Evolutionary conservation across 2,797 vertebrate genomes (phyloP).

Genomic region (Eremophila alpestris): DNA sequence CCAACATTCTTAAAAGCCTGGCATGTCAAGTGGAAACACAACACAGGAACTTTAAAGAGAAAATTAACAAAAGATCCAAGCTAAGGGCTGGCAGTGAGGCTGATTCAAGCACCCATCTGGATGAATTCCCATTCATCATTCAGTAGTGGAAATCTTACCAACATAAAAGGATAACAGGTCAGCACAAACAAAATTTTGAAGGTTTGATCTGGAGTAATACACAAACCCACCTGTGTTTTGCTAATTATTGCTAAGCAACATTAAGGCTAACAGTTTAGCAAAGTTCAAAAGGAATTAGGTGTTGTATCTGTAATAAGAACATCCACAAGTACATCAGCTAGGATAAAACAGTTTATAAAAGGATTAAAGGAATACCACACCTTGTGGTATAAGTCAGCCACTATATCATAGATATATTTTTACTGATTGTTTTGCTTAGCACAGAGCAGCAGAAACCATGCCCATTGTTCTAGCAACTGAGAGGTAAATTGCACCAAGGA

Average conservation of each 20-base stretch:
- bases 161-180: not conserved
- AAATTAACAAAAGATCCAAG: not conserved
- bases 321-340: slow-evolving; percentile 26
- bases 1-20: not conserved
- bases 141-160: not conserved
- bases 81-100: not conserved
- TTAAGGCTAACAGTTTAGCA: not conserved
- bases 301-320: not conserved
- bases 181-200: not conserved
- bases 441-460: not conserved
- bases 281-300: slow-evolving; percentile 7
- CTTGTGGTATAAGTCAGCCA: not conserved
- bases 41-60: not conserved
- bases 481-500: not conserved
- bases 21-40: not conserved
- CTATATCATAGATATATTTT: not conserved
- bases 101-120: rapidly evolving
- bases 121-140: not conserved
- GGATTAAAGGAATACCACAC: slow-evolving; percentile 29
- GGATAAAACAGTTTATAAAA: slow-evolving; percentile 31
- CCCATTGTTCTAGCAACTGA: not conserved
- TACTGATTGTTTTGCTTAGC: not conserved
- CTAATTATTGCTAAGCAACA: slow-evolving; percentile 17
- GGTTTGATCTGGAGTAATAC: not conserved
- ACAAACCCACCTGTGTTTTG: not conserved